Percentiles rank a stretch among this genome's conserved stretches.
phyloP scores from a whole-genome alignment of 2,113 vertebrate species.

The Nematolebias whitei region DNA sequence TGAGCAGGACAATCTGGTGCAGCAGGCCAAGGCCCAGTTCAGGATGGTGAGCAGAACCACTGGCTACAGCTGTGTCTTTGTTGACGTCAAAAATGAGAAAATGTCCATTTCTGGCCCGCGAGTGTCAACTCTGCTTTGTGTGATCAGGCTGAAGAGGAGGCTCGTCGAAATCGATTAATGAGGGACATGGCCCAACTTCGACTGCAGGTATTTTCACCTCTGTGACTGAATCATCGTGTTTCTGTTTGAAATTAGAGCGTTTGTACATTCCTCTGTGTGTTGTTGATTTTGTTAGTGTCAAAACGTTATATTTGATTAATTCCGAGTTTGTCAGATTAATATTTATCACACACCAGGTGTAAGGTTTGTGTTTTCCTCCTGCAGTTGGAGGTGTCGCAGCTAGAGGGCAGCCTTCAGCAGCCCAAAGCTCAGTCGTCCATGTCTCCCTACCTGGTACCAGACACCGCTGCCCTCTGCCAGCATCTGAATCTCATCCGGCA shows the following conservation, averaged over 20 bases:
- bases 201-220: conserved; percentile 84
- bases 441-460: conserved; percentile 96
- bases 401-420: conserved; percentile 97
- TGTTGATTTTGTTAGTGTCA: background rate
- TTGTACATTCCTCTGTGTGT: too few species aligned
- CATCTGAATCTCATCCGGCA: conserved; percentile 89
- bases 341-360: background rate
- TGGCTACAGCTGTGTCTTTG: too few species aligned
- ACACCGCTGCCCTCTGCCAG: conserved; percentile 92
- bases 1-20: conserved; percentile 87
- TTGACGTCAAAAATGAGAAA: too few species aligned
- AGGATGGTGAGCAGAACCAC: conserved; percentile 87
- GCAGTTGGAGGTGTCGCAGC: conserved; percentile 95
- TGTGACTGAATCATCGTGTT: background rate
- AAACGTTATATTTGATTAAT: background rate
- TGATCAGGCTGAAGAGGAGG: conserved; percentile 92
- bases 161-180: conserved; percentile 94
- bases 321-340: background rate
- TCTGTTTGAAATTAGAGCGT: background rate
- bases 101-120: background rate
- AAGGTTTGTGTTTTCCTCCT: conserved; percentile 2
- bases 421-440: conserved; percentile 95
- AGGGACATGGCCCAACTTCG: conserved; percentile 98
- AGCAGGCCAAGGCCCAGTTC: conserved; percentile 96
- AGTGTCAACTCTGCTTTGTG: background rate